These are phyloP conservation scores for Ectropis grisescens DNA, from an alignment of 1,140 invertebrate genomes.

Conservation along the genomic window DNA sequence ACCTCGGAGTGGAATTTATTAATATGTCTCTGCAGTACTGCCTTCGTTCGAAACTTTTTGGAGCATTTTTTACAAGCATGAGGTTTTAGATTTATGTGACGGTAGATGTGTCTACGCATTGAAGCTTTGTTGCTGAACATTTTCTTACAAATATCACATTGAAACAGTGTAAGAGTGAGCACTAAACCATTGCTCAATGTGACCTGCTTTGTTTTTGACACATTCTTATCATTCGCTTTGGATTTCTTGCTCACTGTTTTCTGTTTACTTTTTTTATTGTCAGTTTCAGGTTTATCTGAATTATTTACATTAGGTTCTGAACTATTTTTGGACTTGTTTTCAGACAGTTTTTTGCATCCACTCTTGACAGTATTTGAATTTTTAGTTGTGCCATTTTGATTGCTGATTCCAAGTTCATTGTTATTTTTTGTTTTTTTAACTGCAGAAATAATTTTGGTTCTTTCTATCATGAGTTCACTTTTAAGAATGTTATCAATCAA, in stretches of 20 bases:
- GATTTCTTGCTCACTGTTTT: slow-evolving; percentile 1
- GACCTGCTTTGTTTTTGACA: slow-evolving; percentile 7
- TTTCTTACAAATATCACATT: slow-evolving; percentile 69
- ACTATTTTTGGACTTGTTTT: slow-evolving; percentile 3
- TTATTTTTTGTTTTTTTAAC: slow-evolving; percentile 15
- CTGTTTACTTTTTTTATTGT: slow-evolving; percentile 1
- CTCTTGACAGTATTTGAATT: background rate
- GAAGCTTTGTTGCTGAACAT: slow-evolving; percentile 64
- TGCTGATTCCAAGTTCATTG: slow-evolving; percentile 18
- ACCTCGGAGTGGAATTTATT: slow-evolving; percentile 64
- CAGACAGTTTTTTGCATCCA: background rate
- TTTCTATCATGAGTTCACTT: slow-evolving; percentile 45
- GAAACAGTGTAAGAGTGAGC: slow-evolving; percentile 18
- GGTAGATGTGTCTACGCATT: slow-evolving; percentile 66
- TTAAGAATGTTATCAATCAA: slow-evolving; percentile 40
- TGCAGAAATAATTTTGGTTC: slow-evolving; percentile 16
- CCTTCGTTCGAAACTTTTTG: slow-evolving; percentile 78
- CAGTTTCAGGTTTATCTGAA: slow-evolving; percentile 4
- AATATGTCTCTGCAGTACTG: slow-evolving; percentile 79
- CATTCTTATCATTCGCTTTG: slow-evolving; percentile 5
- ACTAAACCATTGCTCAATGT: slow-evolving; percentile 14
- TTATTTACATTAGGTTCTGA: slow-evolving; percentile 6
- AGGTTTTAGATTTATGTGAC: slow-evolving; percentile 72
- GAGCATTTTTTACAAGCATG: slow-evolving; percentile 81
- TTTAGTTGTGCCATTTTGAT: slow-evolving; percentile 17